Percentiles rank a stretch among this genome's conserved stretches.
These are phyloP conservation scores for Cryptocheilus praepositus DNA, from an alignment of 2,888 invertebrate species.

Conservation along the genomic window DNA sequence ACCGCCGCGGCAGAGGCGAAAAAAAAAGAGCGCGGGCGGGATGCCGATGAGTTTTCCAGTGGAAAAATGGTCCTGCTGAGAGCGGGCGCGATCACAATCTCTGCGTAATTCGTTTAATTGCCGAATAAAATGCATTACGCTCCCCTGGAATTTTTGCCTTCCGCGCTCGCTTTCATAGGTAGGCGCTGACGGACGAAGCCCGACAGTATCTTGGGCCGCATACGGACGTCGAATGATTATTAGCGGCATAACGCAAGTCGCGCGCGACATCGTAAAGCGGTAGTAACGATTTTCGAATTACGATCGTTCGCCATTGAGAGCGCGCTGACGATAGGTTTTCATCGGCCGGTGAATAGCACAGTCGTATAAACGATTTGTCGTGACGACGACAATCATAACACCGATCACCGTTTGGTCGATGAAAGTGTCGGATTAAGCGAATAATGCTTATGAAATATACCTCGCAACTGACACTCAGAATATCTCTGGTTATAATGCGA, in stretches of 20 bases:
- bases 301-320: neutral
- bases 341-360: neutral
- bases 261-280: slow-evolving; percentile 14
- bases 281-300: slow-evolving; percentile 5
- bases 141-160: too few relatives aligned
- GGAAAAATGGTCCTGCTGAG: too few relatives aligned
- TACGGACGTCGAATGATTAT: too few relatives aligned
- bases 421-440: neutral
- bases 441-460: neutral
- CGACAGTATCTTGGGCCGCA: too few relatives aligned
- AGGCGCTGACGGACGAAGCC: too few relatives aligned
- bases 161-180: too few relatives aligned
- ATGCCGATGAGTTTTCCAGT: too few relatives aligned
- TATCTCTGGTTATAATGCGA: neutral
- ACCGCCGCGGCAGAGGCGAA: too few relatives aligned
- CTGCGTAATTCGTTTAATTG: too few relatives aligned
- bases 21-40: too few relatives aligned
- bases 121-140: too few relatives aligned
- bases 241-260: neutral
- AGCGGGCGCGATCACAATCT: neutral
- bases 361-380: too few relatives aligned
- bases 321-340: slow-evolving; percentile 1
- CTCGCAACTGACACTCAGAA: slow-evolving; percentile 3
- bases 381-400: neutral
- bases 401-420: neutral